These are phyloP conservation scores for Acanthopleura granulata DNA, from an alignment of 2,888 invertebrate genomes.

Conservation along the genomic window DNA sequence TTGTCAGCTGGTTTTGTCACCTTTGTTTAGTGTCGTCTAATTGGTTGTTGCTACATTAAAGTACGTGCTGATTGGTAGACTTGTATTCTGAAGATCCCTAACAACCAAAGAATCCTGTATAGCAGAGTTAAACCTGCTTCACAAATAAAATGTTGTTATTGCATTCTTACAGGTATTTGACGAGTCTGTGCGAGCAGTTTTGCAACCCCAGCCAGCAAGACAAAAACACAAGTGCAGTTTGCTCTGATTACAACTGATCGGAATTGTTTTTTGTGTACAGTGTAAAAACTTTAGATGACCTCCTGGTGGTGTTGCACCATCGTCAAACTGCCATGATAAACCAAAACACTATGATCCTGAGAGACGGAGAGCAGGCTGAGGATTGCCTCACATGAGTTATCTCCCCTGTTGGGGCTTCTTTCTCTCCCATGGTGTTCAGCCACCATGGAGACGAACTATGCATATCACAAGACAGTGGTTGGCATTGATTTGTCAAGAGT, in stretches of 20 bases:
- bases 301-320: background rate
- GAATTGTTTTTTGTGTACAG: background rate
- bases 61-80: no score
- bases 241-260: constrained; percentile 32
- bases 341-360: background rate
- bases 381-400: background rate
- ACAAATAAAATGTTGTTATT: constrained; percentile 18
- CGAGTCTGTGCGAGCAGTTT: constrained; percentile 96
- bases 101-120: no score
- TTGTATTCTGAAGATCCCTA: no score
- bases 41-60: no score
- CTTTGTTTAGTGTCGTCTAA: no score
- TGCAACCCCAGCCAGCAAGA: constrained; percentile 94
- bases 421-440: no score
- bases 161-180: constrained; percentile 87
- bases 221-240: constrained; percentile 74
- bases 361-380: background rate
- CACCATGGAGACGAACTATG: no score
- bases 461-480: no score
- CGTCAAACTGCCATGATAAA: background rate
- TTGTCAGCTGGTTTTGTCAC: no score
- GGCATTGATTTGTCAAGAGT: no score
- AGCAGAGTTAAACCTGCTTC: background rate
- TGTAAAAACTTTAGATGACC: background rate
- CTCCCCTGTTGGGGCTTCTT: background rate